Base-by-base conservation (phyloP, 2,888 invertebrate species). In the Pteria penguin region DNA sequence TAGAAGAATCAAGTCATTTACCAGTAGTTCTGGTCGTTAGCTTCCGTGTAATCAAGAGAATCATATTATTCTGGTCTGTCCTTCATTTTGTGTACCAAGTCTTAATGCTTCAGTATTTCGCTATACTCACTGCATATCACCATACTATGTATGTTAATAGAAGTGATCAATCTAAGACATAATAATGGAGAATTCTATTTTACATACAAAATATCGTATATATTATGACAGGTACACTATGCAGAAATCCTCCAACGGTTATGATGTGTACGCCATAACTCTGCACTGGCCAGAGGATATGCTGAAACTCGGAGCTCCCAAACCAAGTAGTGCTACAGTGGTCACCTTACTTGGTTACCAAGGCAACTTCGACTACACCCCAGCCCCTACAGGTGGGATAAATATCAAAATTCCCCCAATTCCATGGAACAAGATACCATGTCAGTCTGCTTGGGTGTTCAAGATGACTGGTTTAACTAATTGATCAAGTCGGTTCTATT, bases 271-370 rank as follows among this genome's bases (percentile, higher is more conserved):
- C 90, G 96, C 95, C 0, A 94, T 94, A 65, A 91, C 95, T 24
- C 92, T 96, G 33, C 90, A 94, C 1, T 96, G 96, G 96, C 96
- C 96, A 0, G 91, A 93, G 55, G 93, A 94, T 75, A 88, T 93
- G 24, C 90, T 96, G 14, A 82, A 91, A 27, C 91, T 95, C 18
- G 93, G 93, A 78, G 91, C 94, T 0, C 88, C 93, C 1, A 88
- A 89, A 27, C 71, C 86, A 4, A 82, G 92, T 26, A 76, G 85
- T 1, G 80, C 86, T 2, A 91, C 92, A 1, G 86, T 84, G 45
- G 92, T 94, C 52, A 85, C 83, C 4, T 82, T 95, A 80, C 89
- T 95, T 31, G 95, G 95, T 22, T 93, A 89, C 76, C 74, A 80
- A 27, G 78, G 79, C 11, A 72, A 71, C 60, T 79, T 87, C 18